Base-by-base conservation (phyloP, 2,888 invertebrate genomes). In the Tetragnatha montana region DNA sequence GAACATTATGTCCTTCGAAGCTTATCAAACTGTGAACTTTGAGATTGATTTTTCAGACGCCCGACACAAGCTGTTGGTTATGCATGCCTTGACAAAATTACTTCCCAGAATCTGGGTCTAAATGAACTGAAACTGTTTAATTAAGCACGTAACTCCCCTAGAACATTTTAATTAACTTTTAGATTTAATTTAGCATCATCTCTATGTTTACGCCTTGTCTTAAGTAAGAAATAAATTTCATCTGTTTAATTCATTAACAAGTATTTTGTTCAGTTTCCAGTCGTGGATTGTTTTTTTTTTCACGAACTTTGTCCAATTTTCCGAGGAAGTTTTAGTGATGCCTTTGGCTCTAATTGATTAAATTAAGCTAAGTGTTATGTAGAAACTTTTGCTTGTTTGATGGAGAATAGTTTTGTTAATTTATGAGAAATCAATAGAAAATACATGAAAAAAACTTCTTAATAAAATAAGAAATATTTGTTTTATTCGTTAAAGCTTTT, bases 121-220 rank as follows among this genome's bases (percentile, higher is more conserved):
- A 82, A 82, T 73, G 50, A 74, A 82, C 51, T 47, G 82, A 51
- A 74, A 82, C 70, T 60, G 60, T 82, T 82, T 82, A 74, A 82
- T 74, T 82, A 74, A 82, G 73, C 50, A 73, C 71, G 22, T 51
- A 82, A 73, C 73, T 71, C n/a, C 73, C n/a, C 73, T 60, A 8
- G 74, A 50, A 51, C 74, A 74, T 73, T 82, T 82, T 82, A 71
- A 74, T 82, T 82, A 82, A 74, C 73, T 74, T 60, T 60, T 60
- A 51, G 35, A 82, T 82, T 82, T 74, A 82, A 74, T 74, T 19
- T 47, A 51, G 50, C 74, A 74, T 60, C 60, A 17, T 60, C 74
- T 74, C 73, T 74, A 22, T 70, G 80, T 82, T 74, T 82, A 74
- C 74, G 60, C 19, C 22, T 74, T n/a, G 10, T 71, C 22, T 71